Evolutionary conservation across 2,888 invertebrate genomes (phyloP), one percentile per base, ranked within the genome.

Genomic region (Eutolmus rufibarbis): DNA sequence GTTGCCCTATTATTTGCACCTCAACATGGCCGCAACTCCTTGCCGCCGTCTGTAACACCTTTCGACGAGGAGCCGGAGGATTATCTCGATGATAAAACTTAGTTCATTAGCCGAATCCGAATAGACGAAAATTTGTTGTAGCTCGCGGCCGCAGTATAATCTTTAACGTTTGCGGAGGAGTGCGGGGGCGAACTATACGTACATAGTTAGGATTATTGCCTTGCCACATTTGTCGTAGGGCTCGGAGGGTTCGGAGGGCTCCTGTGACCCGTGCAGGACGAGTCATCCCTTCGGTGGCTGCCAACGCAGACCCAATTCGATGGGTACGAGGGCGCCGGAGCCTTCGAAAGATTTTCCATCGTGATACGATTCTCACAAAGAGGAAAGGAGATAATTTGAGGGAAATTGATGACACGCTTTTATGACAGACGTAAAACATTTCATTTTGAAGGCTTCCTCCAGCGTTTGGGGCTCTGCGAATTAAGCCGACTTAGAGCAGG

Each of bases 351-450:
- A 66, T 66, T 66, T 66, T 84, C 79, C 57, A 84, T 66, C 16
- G 16, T 66, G 82, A 84, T 84, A 84, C 37, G 37, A 84, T 66
- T 84, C 40, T 57, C 57, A 66, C 82, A 66, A 66, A 66, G 82
- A 84, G 82, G 82, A 84, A 84, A 84, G 82, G 40, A 66, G 82
- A 84, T 84, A 84, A 84, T 84, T 84, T 84, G 82, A 84, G 82
- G 82, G 82, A 84, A 84, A 84, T 84, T 84, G 82, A 84, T 84
- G 82, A 88, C 86, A 86, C 77, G 87, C 78, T 88, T 88, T 88
- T 86, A 88, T 81, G 82, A 82, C 76, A 57, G 57, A 81, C 81
- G 86, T 88, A 88, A 88, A 88, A 86, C 88, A 88, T 88, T 88
- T 88, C 88, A 77, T 86, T 78, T 86, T 81, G 82, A 84, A 66